Base-by-base conservation (phyloP, 2,888 invertebrate genomes). In the Archips crataeganus region DNA sequence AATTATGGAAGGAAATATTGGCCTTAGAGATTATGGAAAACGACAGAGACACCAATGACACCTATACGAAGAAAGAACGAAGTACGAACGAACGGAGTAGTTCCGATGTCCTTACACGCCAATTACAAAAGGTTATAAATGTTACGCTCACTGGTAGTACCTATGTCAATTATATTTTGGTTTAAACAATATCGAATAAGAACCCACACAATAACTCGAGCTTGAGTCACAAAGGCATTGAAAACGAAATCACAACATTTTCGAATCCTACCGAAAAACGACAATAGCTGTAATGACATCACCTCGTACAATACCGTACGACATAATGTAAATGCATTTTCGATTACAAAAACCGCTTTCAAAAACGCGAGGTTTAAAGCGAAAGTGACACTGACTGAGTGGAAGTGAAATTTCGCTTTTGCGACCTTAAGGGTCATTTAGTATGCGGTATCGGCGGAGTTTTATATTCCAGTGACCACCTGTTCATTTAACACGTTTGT, bases 401-500 rank as follows among this genome's bases (percentile, higher is more conserved):
- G 78, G 79, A 75, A 76, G 76, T 76, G 80, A 80, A 83, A 83
- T 85, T 85, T 87, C 84, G 82, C 81, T 85, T 87, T 82, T 84
- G 79, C 81, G 80, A 83, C 83, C 85, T 84, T 83, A 82, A 84
- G 63, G 73, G 73, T 73, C 68, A 64, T 69, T 73, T 69, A 39
- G 73, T 69, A 73, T 73, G 68, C 70, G 45, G 45, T 15, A 49
- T 67, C 42, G 49, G 36, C 5, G 36, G n/a, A 62, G 62, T 42
- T 62, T 62, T 51, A 36, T 72, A 39, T 73, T 68, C 73, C 57
- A 47, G 15, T 15, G 32, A 36, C 60, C 60, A 36, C 63, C 63
- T 63, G 47, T 3, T 9, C 32, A 57, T 57, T 54, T 23, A 54
- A 57, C 32, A 11, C 23, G 32, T 57, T 32, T 57, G 11, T 11